Evolutionary conservation across 2,888 invertebrate species (phyloP).

Genomic region (Mongoloraphidia duomilia): DNA sequence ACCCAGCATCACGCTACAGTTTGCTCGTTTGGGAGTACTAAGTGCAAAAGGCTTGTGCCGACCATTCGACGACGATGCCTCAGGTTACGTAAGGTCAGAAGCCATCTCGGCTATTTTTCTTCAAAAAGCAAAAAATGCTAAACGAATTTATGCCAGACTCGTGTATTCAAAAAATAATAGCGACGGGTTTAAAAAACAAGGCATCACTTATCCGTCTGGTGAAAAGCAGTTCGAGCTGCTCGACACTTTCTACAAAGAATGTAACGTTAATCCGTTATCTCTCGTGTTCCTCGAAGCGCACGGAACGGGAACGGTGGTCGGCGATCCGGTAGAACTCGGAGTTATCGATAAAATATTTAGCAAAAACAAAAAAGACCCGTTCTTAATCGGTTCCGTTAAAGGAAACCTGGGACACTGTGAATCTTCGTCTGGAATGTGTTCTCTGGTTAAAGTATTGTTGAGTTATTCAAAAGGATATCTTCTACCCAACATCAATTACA

Average conservation of each 20-base stretch:
- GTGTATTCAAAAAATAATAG: constrained; percentile 25
- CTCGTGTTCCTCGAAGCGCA: constrained; percentile 80
- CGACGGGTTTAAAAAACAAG: constrained; percentile 27
- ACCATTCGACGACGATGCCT: constrained; percentile 72
- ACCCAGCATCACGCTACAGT: constrained; percentile 80
- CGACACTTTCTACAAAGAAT: constrained; percentile 50
- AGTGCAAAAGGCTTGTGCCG: constrained; percentile 78
- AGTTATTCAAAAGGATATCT: constrained; percentile 68
- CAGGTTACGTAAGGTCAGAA: constrained; percentile 74
- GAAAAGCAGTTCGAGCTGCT: constrained; percentile 45
- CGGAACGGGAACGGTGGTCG: constrained; percentile 66
- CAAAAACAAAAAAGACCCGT: constrained; percentile 52
- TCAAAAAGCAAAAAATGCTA: constrained; percentile 44
- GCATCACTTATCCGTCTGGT: constrained; percentile 27
- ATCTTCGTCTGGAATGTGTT: constrained; percentile 69
- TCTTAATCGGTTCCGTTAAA: constrained; percentile 81
- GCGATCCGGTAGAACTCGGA: constrained; percentile 83
- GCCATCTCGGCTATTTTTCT: constrained; percentile 54
- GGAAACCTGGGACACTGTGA: constrained; percentile 92
- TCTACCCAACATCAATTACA: constrained; percentile 76
- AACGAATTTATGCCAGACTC: constrained; percentile 33
- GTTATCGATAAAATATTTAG: constrained; percentile 72
- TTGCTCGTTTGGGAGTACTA: constrained; percentile 62
- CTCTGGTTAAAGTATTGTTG: constrained; percentile 54
- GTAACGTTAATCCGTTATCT: constrained; percentile 49